Evolutionary conservation across 2,888 invertebrate genomes (phyloP), one percentile per base, ranked within the genome.

Genomic region (Pterostichus niger): DNA sequence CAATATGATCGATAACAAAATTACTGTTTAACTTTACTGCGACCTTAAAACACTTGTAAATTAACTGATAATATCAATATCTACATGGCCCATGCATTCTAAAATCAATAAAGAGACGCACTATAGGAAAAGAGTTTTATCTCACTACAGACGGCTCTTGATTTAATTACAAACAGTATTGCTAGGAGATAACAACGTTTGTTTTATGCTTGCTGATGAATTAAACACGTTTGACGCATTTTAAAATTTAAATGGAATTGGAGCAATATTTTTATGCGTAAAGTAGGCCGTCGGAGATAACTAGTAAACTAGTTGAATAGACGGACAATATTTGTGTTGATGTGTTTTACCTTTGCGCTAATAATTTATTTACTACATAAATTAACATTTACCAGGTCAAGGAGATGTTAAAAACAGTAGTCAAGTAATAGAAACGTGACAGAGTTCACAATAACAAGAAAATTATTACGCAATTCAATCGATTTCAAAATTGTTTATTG

Each of bases 341-440:
- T 71, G 71, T 59, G 31, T 44, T 46, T 56, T 61, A 78, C 59
- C 78, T 78, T 61, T 56, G 59, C 61, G 40, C 44, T 44, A 81
- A 81, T 73, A 71, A 73, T 56, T 56, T 81, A 81, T 73, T 81
- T 73, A 71, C 73, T 33, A 73, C 68, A 81, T 80, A 80, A 52
- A 64, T 80, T 68, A 71, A 35, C 33, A 54, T 81, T 56, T 80
- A 81, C 44, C 81, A 73, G 81, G 81, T 73, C 81, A 81, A 81
- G 81, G 81, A 31, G 24, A 78, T 78, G 46, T 80, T 49, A 54
- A 79, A 61, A 17, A 35, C 59, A 46, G 59, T 61, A 59, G 78
- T 17, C 61, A 78, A 56, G 56, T 17, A 56, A n/a, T 24, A 17
- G 9, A 59, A 24, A 75, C 75, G 75, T 75, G 75, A 75, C 52